These are phyloP conservation scores for Pseudolaguvia tuberculata DNA, from an alignment of 2,113 vertebrate genomes.

Conservation along the genomic window DNA sequence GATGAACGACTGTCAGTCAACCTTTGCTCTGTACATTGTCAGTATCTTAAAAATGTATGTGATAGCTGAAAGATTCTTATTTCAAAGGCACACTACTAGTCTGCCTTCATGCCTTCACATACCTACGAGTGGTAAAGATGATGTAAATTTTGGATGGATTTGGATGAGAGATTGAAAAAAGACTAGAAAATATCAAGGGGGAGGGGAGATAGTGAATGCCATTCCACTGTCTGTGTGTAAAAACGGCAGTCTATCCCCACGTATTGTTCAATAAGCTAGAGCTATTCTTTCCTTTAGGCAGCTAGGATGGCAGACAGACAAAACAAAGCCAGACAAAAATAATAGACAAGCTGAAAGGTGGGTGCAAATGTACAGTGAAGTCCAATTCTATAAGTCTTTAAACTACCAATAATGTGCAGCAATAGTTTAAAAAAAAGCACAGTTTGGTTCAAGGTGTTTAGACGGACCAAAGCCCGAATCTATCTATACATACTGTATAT, in stretches of 20 bases:
- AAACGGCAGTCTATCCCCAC: slow-evolving; percentile 4
- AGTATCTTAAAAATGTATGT: slow-evolving; percentile 65
- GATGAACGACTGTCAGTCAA: slow-evolving; percentile 59
- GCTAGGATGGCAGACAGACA: slow-evolving; percentile 22
- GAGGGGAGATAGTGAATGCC: slow-evolving; percentile 18
- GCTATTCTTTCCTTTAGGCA: slow-evolving; percentile 27
- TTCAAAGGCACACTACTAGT: slow-evolving; percentile 27
- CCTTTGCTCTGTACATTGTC: slow-evolving; percentile 70
- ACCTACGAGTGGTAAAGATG: slow-evolving; percentile 27
- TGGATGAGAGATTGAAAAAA: slow-evolving; percentile 19
- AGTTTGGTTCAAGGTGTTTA: slow-evolving; percentile 11
- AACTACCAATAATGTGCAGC: background rate
- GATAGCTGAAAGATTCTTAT: slow-evolving; percentile 41
- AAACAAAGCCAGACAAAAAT: slow-evolving; percentile 25
- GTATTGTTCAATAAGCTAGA: slow-evolving; percentile 22
- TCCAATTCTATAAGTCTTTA: slow-evolving; percentile 11
- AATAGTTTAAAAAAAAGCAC: background rate
- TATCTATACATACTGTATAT: too few relatives aligned
- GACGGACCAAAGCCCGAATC: too few relatives aligned
- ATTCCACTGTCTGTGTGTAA: slow-evolving; percentile 19
- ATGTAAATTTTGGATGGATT: slow-evolving; percentile 29
- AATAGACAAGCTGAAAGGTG: slow-evolving; percentile 11
- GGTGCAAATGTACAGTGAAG: slow-evolving; percentile 23
- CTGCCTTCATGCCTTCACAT: slow-evolving; percentile 39
- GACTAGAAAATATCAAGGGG: slow-evolving; percentile 29